Conservation (phyloP, 2,797 vertebrate species). For the Vultur gryphus region DNA sequence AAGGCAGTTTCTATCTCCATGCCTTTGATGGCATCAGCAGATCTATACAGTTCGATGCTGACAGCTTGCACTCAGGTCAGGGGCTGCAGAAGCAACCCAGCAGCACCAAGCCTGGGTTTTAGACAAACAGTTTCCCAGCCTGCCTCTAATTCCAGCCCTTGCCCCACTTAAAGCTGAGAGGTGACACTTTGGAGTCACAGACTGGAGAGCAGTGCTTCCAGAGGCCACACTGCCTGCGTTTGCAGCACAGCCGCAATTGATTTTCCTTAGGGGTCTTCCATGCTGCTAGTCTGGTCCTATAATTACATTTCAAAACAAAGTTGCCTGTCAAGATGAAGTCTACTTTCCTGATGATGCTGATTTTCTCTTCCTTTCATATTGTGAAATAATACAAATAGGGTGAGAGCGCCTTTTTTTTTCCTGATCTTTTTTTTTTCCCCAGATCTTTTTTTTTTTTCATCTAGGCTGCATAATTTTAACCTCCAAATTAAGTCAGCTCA, state of each 20-base stretch:
- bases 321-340: constrained; percentile 6
- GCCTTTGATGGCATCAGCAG: background rate
- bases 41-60: background rate
- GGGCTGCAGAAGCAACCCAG: background rate
- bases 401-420: background rate
- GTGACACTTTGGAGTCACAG: background rate
- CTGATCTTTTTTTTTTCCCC: background rate
- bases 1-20: background rate
- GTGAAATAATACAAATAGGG: constrained; percentile 9
- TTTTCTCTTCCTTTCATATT: background rate
- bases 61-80: background rate
- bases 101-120: background rate
- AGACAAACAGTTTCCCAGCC: background rate
- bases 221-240: background rate
- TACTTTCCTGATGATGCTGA: background rate
- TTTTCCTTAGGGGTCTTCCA: constrained; percentile 8
- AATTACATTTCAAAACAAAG: constrained; percentile 49
- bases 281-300: background rate
- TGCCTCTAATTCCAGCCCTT: background rate
- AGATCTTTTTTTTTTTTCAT: background rate
- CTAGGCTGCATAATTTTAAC: constrained; percentile 27
- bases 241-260: background rate
- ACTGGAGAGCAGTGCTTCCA: background rate
- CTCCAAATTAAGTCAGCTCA: constrained; percentile 56
- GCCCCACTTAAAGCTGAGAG: background rate